These are phyloP conservation scores for Scolopax rusticola DNA, from an alignment of 2,797 vertebrate species.

Conservation along the genomic window DNA sequence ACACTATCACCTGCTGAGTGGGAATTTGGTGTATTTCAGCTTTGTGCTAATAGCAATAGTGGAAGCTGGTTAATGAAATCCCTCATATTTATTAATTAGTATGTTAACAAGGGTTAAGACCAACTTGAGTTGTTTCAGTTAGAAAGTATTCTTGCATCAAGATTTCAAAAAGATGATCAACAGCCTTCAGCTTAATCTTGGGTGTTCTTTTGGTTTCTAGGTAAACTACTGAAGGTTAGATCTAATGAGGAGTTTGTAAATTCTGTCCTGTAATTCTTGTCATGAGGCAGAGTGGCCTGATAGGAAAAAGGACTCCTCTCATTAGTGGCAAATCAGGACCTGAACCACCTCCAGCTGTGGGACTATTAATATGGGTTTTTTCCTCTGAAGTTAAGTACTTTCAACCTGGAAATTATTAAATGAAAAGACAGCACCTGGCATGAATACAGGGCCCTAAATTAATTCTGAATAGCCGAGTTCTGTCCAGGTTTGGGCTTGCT, in stretches of 20 bases:
- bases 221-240: not conserved
- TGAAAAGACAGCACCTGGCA: not conserved
- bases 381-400: not conserved
- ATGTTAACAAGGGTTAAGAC: not conserved
- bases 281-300: not conserved
- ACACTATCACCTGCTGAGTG: not conserved
- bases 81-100: not conserved
- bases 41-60: not conserved
- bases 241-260: not conserved
- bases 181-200: not conserved
- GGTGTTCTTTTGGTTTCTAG: not conserved
- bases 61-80: not conserved
- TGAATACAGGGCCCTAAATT: not conserved
- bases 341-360: not conserved
- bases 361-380: not conserved
- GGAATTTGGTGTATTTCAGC: not conserved
- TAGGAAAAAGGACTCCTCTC: not conserved
- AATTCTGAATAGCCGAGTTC: not conserved
- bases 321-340: not conserved
- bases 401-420: not conserved
- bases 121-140: not conserved
- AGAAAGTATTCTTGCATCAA: not conserved
- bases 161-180: not conserved
- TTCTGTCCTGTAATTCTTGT: not conserved
- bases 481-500: not conserved